Percentiles rank a stretch among this genome's conserved stretches.
Conservation (phyloP, 2,888 invertebrate genomes). For the Mesodorylaimus sp. region DNA sequence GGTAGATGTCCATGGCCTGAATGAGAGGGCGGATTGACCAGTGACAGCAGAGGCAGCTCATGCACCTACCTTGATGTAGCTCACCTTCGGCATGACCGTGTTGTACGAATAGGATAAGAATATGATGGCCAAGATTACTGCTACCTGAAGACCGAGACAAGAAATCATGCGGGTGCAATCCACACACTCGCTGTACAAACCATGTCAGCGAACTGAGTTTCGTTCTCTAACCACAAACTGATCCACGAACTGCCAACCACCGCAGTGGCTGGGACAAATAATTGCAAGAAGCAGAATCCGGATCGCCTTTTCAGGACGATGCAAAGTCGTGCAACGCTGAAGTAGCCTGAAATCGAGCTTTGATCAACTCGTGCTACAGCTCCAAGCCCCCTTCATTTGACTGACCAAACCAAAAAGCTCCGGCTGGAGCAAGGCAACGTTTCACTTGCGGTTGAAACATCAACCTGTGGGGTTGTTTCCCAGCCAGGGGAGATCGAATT, state of each 20-base stretch:
- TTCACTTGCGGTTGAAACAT: too few relatives aligned
- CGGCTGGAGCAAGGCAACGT: too few relatives aligned
- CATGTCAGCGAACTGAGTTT: conserved; percentile 26
- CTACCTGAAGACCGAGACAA: too few relatives aligned
- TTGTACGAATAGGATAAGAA: conserved; percentile 28
- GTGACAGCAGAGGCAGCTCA: background rate
- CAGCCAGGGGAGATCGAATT: too few relatives aligned
- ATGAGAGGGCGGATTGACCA: background rate
- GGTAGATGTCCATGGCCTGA: conserved; percentile 10
- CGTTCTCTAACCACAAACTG: conserved; percentile 25
- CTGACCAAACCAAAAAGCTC: too few relatives aligned
- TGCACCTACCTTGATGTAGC: conserved; percentile 16
- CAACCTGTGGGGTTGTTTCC: too few relatives aligned
- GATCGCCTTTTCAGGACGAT: conserved; percentile 23
- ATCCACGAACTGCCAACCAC: conserved; percentile 26
- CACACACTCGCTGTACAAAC: too few relatives aligned
- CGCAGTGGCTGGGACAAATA: conserved; percentile 25
- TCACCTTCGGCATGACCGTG: conserved; percentile 28
- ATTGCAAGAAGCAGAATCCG: conserved; percentile 28
- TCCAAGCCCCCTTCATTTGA: too few relatives aligned
- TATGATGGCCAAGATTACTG: conserved; percentile 25
- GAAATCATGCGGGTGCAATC: too few relatives aligned
- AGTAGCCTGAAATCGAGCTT: conserved; percentile 23
- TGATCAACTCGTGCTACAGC: too few relatives aligned
- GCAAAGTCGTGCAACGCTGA: conserved; percentile 25